Evolutionary conservation across 2,113 vertebrate genomes (phyloP).

Genomic region (Vulpes lagopus): DNA sequence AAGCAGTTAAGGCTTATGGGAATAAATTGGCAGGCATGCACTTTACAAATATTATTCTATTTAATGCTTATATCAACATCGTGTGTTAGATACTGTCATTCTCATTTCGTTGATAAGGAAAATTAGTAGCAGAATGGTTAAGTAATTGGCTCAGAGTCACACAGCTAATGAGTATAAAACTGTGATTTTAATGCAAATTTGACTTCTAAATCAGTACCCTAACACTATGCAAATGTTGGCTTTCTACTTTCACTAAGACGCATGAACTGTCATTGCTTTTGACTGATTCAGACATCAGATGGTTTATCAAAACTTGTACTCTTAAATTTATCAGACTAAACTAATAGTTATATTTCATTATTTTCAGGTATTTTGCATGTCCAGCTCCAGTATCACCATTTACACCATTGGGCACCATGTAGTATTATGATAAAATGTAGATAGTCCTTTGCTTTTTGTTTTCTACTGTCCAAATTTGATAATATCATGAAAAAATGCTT

Average conservation of each 20-base stretch:
- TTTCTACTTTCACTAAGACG: neutral
- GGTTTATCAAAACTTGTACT: neutral
- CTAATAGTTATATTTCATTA: neutral
- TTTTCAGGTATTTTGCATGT: neutral
- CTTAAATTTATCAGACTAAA: neutral
- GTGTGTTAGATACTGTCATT: neutral
- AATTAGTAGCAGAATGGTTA: conserved; percentile 45
- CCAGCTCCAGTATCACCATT: neutral
- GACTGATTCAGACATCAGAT: neutral
- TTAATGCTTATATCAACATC: neutral
- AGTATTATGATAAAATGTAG: neutral
- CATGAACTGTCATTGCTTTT: neutral
- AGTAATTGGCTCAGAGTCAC: conserved; percentile 4
- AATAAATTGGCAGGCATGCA: neutral
- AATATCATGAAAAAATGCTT: neutral
- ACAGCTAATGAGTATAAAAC: conserved; percentile 43
- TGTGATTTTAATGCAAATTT: conserved; percentile 47
- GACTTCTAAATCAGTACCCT: conserved; percentile 25
- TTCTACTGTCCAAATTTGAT: neutral
- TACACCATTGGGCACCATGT: neutral
- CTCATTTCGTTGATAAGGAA: conserved; percentile 61
- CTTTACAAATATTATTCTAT: neutral
- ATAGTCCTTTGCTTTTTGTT: neutral
- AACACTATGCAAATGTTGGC: neutral
- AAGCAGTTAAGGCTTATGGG: neutral